Conservation (phyloP, 2,113 vertebrate genomes). For the Nothoprocta perdicaria region DNA sequence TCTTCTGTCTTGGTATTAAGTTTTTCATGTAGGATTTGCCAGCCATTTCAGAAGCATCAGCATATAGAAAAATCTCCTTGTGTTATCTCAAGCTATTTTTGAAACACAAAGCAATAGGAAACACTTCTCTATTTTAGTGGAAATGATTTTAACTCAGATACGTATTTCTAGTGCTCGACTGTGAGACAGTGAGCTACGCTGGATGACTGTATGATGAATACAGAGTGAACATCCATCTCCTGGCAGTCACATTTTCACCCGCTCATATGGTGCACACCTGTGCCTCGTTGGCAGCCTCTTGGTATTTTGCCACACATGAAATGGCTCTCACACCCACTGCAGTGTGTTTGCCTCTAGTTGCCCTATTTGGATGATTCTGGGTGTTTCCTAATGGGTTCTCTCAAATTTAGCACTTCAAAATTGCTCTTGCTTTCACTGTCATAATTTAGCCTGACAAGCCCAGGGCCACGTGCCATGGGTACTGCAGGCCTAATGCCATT, state of each 20-base stretch:
- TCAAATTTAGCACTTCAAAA: constrained; percentile 37
- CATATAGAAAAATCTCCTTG: not conserved
- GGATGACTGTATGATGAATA: not conserved
- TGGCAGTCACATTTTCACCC: not conserved
- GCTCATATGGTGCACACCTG: constrained; percentile 1
- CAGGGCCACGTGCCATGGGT: not conserved
- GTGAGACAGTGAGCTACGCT: not conserved
- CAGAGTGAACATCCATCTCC: not conserved
- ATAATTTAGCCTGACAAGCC: not conserved
- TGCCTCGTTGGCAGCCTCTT: constrained; percentile 19
- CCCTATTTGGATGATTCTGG: not conserved
- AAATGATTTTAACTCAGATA: not conserved
- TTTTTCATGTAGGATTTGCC: fast-evolving
- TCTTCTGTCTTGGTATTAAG: not conserved
- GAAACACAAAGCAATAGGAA: not conserved
- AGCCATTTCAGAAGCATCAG: not conserved
- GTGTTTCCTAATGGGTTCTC: constrained; percentile 11
- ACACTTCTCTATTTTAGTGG: not conserved
- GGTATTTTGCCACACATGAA: constrained; percentile 11
- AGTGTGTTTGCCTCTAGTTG: constrained; percentile 20
- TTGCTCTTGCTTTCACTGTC: not conserved
- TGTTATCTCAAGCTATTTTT: not conserved
- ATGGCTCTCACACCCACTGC: constrained; percentile 8
- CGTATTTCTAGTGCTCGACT: not conserved
- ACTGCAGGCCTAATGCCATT: constrained; percentile 29